These are phyloP conservation scores for Neodontobutis hainanensis DNA, from an alignment of 2,113 vertebrate species.

Conservation along the genomic window DNA sequence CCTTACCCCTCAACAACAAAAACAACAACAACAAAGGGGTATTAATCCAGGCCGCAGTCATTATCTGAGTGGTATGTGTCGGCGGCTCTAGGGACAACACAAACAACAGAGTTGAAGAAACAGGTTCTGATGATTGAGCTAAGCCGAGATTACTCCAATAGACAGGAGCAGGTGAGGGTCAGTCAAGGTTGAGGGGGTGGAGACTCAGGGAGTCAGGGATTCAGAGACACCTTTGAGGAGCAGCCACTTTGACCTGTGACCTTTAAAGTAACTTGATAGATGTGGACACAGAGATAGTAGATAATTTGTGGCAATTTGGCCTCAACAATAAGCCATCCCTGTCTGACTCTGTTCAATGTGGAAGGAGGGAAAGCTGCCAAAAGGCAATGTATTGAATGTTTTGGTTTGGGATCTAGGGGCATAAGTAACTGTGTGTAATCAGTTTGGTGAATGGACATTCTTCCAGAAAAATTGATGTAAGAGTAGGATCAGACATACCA, in stretches of 20 bases:
- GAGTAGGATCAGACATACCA: conserved; percentile 12
- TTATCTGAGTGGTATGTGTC: conserved; percentile 41
- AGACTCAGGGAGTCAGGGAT: conserved; percentile 40
- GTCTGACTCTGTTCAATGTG: neutral
- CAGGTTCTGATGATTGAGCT: conserved; percentile 60
- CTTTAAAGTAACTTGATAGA: conserved; percentile 31
- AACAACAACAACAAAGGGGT: conserved; percentile 38
- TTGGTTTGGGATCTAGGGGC: neutral
- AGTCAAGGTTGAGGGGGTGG: conserved; percentile 69
- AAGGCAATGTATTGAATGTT: neutral
- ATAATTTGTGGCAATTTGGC: conserved; percentile 14
- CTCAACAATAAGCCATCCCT: neutral
- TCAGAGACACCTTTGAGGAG: conserved; percentile 23
- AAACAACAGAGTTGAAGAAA: conserved; percentile 44
- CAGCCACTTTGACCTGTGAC: conserved; percentile 58
- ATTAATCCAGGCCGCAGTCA: conserved; percentile 42
- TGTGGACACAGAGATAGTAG: conserved; percentile 26
- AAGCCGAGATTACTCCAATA: conserved; percentile 46
- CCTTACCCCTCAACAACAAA: conserved; percentile 20
- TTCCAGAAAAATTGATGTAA: neutral
- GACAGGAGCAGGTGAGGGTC: conserved; percentile 59
- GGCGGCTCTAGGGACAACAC: conserved; percentile 23
- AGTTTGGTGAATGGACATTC: neutral
- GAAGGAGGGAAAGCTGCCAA: neutral
- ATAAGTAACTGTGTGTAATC: no score